Evolutionary conservation across 2,797 vertebrate genomes (phyloP).

Genomic region (Gadopsis marmoratus): DNA sequence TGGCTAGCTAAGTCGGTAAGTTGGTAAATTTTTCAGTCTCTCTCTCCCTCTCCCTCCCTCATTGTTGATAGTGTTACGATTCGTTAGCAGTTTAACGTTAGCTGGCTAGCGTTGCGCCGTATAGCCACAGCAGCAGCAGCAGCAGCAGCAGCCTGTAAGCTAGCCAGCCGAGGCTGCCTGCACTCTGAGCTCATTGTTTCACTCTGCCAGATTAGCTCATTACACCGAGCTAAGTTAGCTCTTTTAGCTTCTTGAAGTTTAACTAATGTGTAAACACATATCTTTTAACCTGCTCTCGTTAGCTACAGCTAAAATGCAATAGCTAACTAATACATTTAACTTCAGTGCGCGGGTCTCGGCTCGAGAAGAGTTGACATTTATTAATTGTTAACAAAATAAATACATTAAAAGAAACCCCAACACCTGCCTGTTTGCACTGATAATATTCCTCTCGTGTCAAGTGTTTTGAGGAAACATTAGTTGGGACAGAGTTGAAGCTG

Average conservation of each 20-base stretch:
- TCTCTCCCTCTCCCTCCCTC: conserved; percentile 16
- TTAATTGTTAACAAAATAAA: background rate
- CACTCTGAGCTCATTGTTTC: conserved; percentile 80
- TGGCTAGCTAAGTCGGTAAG: conserved; percentile 82
- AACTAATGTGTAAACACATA: background rate
- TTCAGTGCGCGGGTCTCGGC: background rate
- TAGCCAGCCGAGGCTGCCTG: conserved; percentile 67
- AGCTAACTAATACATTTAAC: conserved; percentile 9
- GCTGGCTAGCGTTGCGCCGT: conserved; percentile 63
- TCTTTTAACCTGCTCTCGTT: background rate
- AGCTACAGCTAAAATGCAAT: background rate
- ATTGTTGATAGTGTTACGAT: conserved; percentile 67
- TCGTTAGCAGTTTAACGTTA: conserved; percentile 70
- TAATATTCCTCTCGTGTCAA: background rate
- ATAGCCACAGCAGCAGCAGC: conserved; percentile 69
- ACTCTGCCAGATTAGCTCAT: conserved; percentile 65
- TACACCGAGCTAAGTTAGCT: conserved; percentile 52
- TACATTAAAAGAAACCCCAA: too few relatives aligned
- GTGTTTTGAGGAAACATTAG: background rate
- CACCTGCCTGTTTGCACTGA: background rate
- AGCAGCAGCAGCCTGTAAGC: conserved; percentile 23
- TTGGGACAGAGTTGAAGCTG: conserved; percentile 15
- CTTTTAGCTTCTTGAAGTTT: conserved; percentile 47
- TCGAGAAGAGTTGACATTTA: background rate
- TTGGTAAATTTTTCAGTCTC: conserved; percentile 53